Conservation (phyloP, 1,140 invertebrate genomes). For the Drosophila suzukii region DNA sequence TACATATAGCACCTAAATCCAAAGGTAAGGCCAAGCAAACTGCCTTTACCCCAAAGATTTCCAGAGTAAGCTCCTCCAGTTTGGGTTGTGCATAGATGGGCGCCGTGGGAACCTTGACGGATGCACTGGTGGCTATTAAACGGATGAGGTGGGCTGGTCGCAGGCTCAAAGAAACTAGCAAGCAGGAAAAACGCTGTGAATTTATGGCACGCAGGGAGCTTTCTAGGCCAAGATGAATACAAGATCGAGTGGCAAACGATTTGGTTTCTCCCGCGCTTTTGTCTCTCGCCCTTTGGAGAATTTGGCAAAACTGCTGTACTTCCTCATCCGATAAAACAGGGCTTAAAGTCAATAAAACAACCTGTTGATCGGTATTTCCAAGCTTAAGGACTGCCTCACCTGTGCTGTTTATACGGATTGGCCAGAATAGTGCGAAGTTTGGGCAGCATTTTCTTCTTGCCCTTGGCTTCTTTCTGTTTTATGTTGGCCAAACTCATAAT, state of each 20-base stretch:
- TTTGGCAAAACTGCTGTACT: slow-evolving; percentile 26
- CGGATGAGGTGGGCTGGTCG: slow-evolving; percentile 62
- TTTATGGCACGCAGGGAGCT: slow-evolving; percentile 66
- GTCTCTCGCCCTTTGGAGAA: slow-evolving; percentile 28
- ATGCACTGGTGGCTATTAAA: slow-evolving; percentile 62
- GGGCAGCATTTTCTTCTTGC: slow-evolving; percentile 63
- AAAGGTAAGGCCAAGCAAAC: slow-evolving; percentile 50
- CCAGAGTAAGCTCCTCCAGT: slow-evolving; percentile 61
- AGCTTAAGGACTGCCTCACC: slow-evolving; percentile 8
- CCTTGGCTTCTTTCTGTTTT: slow-evolving; percentile 61
- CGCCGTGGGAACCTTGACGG: slow-evolving; percentile 50
- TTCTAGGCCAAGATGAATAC: slow-evolving; percentile 63
- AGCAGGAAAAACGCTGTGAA: slow-evolving; percentile 51
- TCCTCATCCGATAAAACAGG: slow-evolving; percentile 56
- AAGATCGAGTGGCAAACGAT: slow-evolving; percentile 35
- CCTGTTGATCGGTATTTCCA: neutral
- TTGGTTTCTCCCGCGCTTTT: slow-evolving; percentile 6
- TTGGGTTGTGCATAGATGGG: slow-evolving; percentile 68
- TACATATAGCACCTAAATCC: slow-evolving; percentile 48
- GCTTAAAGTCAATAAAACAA: slow-evolving; percentile 20
- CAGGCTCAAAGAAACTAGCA: slow-evolving; percentile 63
- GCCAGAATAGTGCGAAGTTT: slow-evolving; percentile 60
- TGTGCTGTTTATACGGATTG: slow-evolving; percentile 68
- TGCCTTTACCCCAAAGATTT: slow-evolving; percentile 58
- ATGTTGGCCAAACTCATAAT: slow-evolving; percentile 62